Evolutionary conservation across 2,888 invertebrate species (phyloP).

Genomic region (Coelogynopora nodosa): DNA sequence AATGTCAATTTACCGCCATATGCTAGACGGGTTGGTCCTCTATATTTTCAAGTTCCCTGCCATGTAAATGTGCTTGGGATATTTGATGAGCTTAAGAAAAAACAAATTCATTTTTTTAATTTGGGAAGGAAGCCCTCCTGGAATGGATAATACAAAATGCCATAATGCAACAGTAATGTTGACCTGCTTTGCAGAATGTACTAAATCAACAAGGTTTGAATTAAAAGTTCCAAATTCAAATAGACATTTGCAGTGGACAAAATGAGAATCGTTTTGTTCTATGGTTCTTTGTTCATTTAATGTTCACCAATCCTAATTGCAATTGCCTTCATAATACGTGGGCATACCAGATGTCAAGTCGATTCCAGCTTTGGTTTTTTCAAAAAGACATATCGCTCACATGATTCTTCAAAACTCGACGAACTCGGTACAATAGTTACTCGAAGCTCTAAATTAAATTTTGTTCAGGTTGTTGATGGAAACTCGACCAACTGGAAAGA

Average conservation of each 20-base stretch:
- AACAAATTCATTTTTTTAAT: too few species aligned
- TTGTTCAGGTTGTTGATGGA: background rate
- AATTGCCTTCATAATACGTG: background rate
- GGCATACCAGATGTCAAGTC: background rate
- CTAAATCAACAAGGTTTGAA: background rate
- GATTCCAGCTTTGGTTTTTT: background rate
- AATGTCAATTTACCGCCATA: background rate
- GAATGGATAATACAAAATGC: background rate
- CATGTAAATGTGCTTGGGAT: background rate
- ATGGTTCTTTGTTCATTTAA: background rate
- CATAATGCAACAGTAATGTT: background rate
- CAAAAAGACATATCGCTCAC: background rate
- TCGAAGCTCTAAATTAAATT: background rate
- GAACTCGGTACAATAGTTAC: background rate
- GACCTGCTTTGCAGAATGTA: background rate
- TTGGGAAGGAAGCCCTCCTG: too few species aligned
- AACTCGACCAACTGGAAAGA: background rate
- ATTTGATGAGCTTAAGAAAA: too few species aligned
- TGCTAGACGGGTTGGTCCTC: background rate
- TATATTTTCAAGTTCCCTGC: background rate
- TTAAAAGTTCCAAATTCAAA: background rate
- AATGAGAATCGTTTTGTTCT: background rate
- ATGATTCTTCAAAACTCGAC: background rate
- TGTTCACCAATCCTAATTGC: background rate
- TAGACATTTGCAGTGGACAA: background rate